Conservation (phyloP, 2,113 vertebrate species). For the Nansenia antarctica region DNA sequence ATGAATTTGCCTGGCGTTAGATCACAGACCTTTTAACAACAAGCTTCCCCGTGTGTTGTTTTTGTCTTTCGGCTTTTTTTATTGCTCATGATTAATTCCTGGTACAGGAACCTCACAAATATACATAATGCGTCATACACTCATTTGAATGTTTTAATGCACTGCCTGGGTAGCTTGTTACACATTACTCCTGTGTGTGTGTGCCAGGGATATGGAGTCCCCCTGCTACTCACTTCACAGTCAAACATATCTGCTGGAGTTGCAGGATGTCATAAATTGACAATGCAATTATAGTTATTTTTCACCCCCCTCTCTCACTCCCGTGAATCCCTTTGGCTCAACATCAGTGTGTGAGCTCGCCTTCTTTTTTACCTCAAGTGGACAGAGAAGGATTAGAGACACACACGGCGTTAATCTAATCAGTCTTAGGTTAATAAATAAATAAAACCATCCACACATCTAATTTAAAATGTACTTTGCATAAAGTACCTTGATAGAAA, state of each 20-base stretch:
- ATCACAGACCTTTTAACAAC: slow-evolving; percentile 66
- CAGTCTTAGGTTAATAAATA: slow-evolving; percentile 56
- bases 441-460: slow-evolving; percentile 49
- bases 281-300: slow-evolving; percentile 54
- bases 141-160: slow-evolving; percentile 70
- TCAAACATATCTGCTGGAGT: slow-evolving; percentile 61
- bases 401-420: slow-evolving; percentile 64
- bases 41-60: slow-evolving; percentile 64
- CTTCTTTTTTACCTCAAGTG: slow-evolving; percentile 66
- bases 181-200: slow-evolving; percentile 59
- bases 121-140: slow-evolving; percentile 71
- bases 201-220: slow-evolving; percentile 52
- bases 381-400: slow-evolving; percentile 56
- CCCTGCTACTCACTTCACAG: slow-evolving; percentile 54
- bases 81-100: slow-evolving; percentile 70
- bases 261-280: slow-evolving; percentile 55
- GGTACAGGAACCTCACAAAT: slow-evolving; percentile 62
- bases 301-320: slow-evolving; percentile 42
- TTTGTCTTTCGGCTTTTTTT: slow-evolving; percentile 64
- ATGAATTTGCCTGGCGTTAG: slow-evolving; percentile 68
- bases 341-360: slow-evolving; percentile 60
- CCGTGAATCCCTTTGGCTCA: slow-evolving; percentile 50
- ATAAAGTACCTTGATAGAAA: slow-evolving; percentile 73
- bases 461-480: slow-evolving; percentile 75
- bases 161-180: slow-evolving; percentile 60